A percentile compares a stretch with the other conserved stretches of the same genome.
These are phyloP conservation scores for Pocillopora verrucosa DNA, from an alignment of 64 coral and sea anemone species.

Conservation along the genomic window DNA sequence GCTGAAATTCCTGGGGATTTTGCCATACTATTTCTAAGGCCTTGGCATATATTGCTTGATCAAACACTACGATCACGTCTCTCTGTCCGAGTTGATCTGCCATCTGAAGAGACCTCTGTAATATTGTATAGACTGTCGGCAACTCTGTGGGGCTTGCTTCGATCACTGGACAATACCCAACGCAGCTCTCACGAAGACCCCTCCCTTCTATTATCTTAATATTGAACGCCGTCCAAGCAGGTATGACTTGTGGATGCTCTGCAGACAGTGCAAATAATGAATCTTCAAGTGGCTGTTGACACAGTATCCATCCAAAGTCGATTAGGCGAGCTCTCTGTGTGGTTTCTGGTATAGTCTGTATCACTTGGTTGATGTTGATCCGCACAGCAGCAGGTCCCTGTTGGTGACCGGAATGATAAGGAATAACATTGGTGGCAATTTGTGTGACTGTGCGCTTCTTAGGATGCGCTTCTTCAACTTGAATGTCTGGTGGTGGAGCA, in stretches of 20 bases:
- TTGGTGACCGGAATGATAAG: background rate
- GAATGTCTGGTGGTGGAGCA: conserved; percentile 1
- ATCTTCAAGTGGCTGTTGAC: background rate
- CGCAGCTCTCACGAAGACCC: background rate
- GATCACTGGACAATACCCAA: background rate
- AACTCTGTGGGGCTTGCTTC: background rate
- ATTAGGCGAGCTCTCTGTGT: background rate
- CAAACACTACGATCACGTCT: conserved; percentile 41
- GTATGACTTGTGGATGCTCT: background rate
- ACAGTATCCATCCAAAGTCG: background rate
- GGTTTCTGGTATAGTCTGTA: conserved; percentile 7
- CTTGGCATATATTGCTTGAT: conserved; percentile 50
- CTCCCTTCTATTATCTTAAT: background rate
- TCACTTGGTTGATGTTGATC: background rate
- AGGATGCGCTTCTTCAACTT: background rate
- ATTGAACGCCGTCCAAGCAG: background rate
- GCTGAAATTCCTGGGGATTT: conserved; percentile 31
- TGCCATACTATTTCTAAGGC: conserved; percentile 48
- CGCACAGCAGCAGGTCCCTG: background rate
- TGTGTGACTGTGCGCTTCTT: background rate
- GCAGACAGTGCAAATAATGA: background rate
- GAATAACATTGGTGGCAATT: background rate
- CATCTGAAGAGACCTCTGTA: conserved; percentile 10
- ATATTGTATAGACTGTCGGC: background rate
- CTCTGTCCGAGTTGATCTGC: background rate